These are phyloP conservation scores for Arvicanthis niloticus DNA, from an alignment of 2,113 vertebrate species.

Conservation along the genomic window DNA sequence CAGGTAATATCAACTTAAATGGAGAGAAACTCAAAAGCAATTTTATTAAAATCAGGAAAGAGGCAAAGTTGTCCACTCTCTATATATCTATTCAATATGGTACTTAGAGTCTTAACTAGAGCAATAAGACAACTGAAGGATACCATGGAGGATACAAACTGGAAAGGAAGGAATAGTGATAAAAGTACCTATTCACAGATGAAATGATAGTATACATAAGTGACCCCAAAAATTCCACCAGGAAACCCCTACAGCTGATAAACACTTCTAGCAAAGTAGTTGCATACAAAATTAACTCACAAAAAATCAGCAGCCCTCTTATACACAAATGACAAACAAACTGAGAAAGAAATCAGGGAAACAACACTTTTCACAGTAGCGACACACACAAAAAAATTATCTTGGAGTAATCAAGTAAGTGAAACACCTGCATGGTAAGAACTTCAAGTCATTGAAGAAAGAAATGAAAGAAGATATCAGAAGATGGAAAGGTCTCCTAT, in stretches of 20 bases:
- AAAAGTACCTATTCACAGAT: background rate
- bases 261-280: background rate
- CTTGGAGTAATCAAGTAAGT: background rate
- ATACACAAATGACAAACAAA: background rate
- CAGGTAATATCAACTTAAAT: background rate
- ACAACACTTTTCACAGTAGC: background rate
- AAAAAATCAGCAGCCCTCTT: background rate
- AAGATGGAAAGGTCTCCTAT: background rate
- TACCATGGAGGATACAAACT: background rate
- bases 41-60: background rate
- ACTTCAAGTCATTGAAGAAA: background rate
- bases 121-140: background rate
- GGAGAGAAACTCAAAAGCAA: background rate
- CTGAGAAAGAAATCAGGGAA: background rate
- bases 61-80: background rate
- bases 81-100: background rate
- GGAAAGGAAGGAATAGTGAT: background rate
- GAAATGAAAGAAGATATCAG: background rate
- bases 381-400: background rate
- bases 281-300: background rate
- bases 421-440: background rate
- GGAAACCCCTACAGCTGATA: too few relatives aligned
- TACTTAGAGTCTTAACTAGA: background rate
- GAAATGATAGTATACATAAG: background rate
- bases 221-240: background rate